Conservation (phyloP, 1,140 invertebrate genomes). For the Zeugodacus cucurbitae region DNA sequence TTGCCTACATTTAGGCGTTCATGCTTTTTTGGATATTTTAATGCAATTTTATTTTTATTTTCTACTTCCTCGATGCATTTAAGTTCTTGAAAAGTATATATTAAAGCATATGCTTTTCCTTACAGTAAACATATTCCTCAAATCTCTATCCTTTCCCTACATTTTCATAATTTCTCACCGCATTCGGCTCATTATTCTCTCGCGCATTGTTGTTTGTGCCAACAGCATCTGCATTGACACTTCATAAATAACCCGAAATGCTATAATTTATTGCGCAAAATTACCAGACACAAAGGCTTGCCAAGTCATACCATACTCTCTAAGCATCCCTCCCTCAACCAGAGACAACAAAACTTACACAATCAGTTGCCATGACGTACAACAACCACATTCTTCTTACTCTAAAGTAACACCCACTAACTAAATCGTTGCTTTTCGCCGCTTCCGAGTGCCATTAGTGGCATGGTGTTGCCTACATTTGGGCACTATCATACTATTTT, state of each 20-base stretch:
- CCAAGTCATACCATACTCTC: neutral
- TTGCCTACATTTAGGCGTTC: too few relatives aligned
- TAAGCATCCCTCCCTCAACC: too few relatives aligned
- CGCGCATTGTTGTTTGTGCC: neutral
- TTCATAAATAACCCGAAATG: slow-evolving; percentile 61
- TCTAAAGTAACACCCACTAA: neutral
- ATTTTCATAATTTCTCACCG: neutral
- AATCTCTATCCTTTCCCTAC: too few relatives aligned
- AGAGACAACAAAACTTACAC: neutral
- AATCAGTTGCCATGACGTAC: neutral
- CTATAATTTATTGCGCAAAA: slow-evolving; percentile 57
- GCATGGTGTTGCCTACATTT: neutral
- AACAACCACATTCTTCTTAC: neutral
- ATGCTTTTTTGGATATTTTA: too few relatives aligned
- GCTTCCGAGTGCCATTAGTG: neutral
- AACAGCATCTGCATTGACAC: slow-evolving; percentile 51
- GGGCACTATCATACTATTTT: neutral
- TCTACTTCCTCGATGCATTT: too few relatives aligned
- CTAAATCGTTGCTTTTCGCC: neutral
- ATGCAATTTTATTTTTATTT: too few relatives aligned
- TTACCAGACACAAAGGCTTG: neutral
- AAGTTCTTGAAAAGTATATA: too few relatives aligned
- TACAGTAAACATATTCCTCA: neutral
- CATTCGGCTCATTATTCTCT: neutral
- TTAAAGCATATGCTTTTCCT: too few relatives aligned